Evolutionary conservation across 2,113 vertebrate genomes (phyloP).

Genomic region (Brevimyrus niger): DNA sequence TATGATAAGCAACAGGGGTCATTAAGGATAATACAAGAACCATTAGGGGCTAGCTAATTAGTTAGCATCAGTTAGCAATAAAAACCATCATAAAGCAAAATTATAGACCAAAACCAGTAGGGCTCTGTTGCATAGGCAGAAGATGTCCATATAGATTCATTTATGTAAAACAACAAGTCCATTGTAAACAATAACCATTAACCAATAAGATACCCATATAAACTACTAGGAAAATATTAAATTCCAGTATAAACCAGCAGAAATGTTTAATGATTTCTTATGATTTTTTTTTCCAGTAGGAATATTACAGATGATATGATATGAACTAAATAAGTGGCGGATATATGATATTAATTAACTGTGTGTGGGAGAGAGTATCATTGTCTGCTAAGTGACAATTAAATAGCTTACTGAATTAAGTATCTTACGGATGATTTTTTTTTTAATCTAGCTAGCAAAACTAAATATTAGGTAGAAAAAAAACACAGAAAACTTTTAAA

Average conservation of each 20-base stretch:
- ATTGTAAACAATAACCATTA: neutral
- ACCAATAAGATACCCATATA: neutral
- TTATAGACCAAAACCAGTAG: neutral
- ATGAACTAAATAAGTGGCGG: neutral
- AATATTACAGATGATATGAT: neutral
- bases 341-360: neutral
- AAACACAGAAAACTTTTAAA: neutral
- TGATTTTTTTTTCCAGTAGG: neutral
- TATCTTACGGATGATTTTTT: neutral
- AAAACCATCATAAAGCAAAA: neutral
- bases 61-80: neutral
- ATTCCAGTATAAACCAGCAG: neutral
- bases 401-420: neutral
- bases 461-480: neutral
- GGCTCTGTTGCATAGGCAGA: neutral
- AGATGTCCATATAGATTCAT: neutral
- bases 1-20: neutral
- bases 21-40: neutral
- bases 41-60: neutral
- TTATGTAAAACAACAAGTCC: neutral
- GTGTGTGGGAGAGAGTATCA: neutral
- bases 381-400: neutral
- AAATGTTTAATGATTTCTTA: neutral
- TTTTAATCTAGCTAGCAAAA: neutral
- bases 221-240: neutral